Conservation (phyloP, 1,140 invertebrate genomes). For the Atta texana region DNA sequence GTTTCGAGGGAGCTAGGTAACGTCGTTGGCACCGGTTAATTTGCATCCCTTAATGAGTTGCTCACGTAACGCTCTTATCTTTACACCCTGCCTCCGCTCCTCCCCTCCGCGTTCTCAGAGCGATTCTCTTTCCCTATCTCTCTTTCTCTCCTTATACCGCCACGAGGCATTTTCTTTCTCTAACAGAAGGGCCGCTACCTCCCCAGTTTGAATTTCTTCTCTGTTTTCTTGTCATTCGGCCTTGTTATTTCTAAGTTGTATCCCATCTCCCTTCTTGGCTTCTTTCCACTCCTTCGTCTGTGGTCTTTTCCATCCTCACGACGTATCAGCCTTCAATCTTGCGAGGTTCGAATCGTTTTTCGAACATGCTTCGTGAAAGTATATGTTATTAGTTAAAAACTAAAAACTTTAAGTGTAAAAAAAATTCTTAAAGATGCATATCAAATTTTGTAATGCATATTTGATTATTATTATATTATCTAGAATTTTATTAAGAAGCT, state of each 20-base stretch:
- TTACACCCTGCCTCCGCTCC: conserved; percentile 68
- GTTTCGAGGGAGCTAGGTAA: conserved; percentile 77
- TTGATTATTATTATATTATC: neutral
- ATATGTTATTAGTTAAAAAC: conserved; percentile 36
- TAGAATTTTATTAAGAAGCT: neutral
- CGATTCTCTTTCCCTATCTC: conserved; percentile 53
- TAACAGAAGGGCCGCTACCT: conserved; percentile 62
- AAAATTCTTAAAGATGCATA: neutral
- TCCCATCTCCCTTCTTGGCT: conserved; percentile 20
- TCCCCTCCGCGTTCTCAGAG: conserved; percentile 22
- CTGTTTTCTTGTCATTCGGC: conserved; percentile 80
- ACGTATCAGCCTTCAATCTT: conserved; percentile 66
- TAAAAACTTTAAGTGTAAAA: conserved; percentile 31
- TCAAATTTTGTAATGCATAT: neutral
- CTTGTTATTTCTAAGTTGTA: conserved; percentile 80
- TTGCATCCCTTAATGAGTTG: conserved; percentile 86
- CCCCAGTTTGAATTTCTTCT: conserved; percentile 66
- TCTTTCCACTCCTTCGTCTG: conserved; percentile 58
- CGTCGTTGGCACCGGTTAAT: conserved; percentile 82
- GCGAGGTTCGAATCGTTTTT: conserved; percentile 55
- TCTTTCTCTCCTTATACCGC: neutral
- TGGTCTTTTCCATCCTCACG: conserved; percentile 53
- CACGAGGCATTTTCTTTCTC: conserved; percentile 48
- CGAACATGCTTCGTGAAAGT: neutral
- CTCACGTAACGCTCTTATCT: conserved; percentile 84